phyloP scores from a whole-genome alignment of 2,113 vertebrate species.

The Polypterus senegalus region DNA sequence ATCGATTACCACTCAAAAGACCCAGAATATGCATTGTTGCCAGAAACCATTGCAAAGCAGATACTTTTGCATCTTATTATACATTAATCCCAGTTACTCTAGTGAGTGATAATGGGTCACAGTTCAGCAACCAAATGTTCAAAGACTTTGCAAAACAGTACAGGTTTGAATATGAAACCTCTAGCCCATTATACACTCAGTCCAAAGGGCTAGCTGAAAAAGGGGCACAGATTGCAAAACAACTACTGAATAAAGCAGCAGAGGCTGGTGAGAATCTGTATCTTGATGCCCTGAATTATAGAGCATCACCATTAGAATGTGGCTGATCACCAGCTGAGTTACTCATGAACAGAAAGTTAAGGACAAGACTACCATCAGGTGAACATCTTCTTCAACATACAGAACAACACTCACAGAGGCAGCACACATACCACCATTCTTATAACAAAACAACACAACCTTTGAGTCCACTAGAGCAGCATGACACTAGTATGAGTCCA shows the following conservation, averaged over 20 bases:
- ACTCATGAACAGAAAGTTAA: conserved; percentile 3
- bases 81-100: neutral
- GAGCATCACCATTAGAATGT: conserved; percentile 1
- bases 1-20: too few relatives aligned
- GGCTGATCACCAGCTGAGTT: conserved; percentile 1
- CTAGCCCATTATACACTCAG: neutral
- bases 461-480: too few relatives aligned
- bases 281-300: neutral
- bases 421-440: too few relatives aligned
- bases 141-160: neutral
- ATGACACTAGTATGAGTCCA: too few relatives aligned
- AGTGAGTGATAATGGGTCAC: conserved; percentile 1
- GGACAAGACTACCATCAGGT: neutral
- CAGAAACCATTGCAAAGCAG: too few relatives aligned
- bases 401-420: too few relatives aligned
- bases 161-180: neutral
- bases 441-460: too few relatives aligned
- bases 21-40: too few relatives aligned
- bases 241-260: neutral
- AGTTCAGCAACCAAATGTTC: neutral
- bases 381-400: too few relatives aligned
- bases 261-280: neutral
- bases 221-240: neutral
- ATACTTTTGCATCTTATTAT: too few relatives aligned
- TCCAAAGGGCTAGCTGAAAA: neutral